A percentile compares a stretch with the other conserved stretches of the same genome.
Evolutionary conservation across 2,113 vertebrate species (phyloP).

Genomic region (Aegotheles bennettii): DNA sequence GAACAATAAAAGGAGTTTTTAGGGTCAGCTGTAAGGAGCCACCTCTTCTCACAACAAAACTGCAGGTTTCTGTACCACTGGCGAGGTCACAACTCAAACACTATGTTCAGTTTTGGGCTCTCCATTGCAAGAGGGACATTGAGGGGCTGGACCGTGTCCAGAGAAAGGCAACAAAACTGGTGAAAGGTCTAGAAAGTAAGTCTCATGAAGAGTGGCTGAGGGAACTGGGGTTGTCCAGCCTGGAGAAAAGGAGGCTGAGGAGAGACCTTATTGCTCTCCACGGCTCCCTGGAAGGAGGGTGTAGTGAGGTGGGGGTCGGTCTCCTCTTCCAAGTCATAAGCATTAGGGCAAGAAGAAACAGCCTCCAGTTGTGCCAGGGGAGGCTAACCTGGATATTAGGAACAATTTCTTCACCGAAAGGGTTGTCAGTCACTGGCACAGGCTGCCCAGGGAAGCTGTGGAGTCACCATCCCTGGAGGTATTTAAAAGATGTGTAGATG

Average conservation of each 20-base stretch:
- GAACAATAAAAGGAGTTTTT: background rate
- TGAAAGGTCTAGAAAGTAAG: background rate
- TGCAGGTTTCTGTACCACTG: background rate
- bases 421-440: background rate
- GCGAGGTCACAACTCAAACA: accelerated
- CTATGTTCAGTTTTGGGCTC: background rate
- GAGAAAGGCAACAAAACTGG: background rate
- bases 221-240: background rate
- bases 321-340: background rate
- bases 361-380: no score
- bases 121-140: no score
- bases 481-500: no score
- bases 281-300: background rate
- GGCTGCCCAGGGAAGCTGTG: background rate
- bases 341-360: background rate
- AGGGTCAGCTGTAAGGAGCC: background rate
- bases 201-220: background rate
- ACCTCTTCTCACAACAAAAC: background rate
- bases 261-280: background rate
- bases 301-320: background rate
- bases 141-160: background rate
- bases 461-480: background rate
- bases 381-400: no score
- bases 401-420: background rate
- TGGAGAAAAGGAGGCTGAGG: background rate